Conservation (phyloP, 2,113 vertebrate genomes). For the Malurus melanocephalus region DNA sequence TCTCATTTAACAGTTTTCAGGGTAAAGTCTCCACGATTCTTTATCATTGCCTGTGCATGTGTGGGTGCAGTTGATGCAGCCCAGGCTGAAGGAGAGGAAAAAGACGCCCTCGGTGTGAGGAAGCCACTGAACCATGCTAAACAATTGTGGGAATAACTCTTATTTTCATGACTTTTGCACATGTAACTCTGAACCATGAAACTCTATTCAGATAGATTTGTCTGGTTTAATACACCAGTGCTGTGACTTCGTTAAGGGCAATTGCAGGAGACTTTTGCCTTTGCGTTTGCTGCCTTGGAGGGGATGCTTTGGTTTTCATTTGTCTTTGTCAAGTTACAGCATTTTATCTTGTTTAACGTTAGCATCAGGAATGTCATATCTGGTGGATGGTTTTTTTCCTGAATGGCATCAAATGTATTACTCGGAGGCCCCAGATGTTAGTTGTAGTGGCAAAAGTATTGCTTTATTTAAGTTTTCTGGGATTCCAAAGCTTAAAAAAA, state of each 20-base stretch:
- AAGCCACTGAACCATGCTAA: neutral
- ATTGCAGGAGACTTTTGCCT: neutral
- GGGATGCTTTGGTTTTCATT: neutral
- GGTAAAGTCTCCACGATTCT: neutral
- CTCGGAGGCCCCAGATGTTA: neutral
- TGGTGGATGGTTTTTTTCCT: neutral
- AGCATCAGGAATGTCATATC: neutral
- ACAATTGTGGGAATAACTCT: neutral
- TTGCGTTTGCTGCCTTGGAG: neutral
- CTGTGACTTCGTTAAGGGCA: neutral
- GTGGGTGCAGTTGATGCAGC: neutral
- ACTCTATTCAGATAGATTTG: neutral
- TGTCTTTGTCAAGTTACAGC: neutral
- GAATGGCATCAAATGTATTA: neutral
- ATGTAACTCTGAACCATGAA: conserved; percentile 16
- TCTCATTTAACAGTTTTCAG: neutral
- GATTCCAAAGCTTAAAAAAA: neutral
- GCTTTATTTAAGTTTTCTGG: neutral
- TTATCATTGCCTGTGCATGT: neutral
- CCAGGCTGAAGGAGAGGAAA: neutral
- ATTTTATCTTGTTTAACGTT: neutral
- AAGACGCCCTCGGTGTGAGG: neutral
- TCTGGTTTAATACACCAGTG: neutral
- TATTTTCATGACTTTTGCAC: conserved; percentile 26
- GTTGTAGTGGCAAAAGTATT: neutral